Conservation (phyloP, 1,140 invertebrate genomes). For the Drosophila sulfurigaster region DNA sequence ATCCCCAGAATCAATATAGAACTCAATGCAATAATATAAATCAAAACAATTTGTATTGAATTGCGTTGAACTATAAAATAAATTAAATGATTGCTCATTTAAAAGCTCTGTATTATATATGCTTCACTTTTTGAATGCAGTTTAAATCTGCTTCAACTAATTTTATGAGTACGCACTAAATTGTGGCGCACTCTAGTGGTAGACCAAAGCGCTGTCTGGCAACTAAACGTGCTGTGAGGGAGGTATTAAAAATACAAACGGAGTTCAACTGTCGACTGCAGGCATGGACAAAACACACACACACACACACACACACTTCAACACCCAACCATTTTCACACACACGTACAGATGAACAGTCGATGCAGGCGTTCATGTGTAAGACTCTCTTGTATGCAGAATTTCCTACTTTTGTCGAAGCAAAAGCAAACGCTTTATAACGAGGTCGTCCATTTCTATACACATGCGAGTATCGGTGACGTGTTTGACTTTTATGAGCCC, state of each 20-base stretch:
- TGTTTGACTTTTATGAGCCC: slow-evolving; percentile 76
- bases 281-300: slow-evolving; percentile 12
- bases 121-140: neutral
- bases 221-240: slow-evolving; percentile 24
- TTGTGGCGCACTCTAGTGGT: slow-evolving; percentile 1
- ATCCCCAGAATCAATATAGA: too few species aligned
- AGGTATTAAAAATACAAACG: slow-evolving; percentile 36
- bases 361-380: slow-evolving; percentile 60
- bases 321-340: neutral
- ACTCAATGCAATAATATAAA: too few species aligned
- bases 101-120: too few species aligned
- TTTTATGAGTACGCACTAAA: neutral
- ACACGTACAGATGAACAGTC: slow-evolving; percentile 3
- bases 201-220: slow-evolving; percentile 20
- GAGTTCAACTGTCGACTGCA: slow-evolving; percentile 55
- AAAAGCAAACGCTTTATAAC: slow-evolving; percentile 19
- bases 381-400: slow-evolving; percentile 73
- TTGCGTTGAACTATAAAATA: too few species aligned
- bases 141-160: neutral
- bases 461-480: slow-evolving; percentile 41
- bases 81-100: too few species aligned
- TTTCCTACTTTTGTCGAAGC: slow-evolving; percentile 33
- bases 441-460: slow-evolving; percentile 24
- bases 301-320: neutral
- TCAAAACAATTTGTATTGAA: too few species aligned